Evolutionary conservation across 2,113 vertebrate species (phyloP).

Genomic region (Eolophus roseicapilla): DNA sequence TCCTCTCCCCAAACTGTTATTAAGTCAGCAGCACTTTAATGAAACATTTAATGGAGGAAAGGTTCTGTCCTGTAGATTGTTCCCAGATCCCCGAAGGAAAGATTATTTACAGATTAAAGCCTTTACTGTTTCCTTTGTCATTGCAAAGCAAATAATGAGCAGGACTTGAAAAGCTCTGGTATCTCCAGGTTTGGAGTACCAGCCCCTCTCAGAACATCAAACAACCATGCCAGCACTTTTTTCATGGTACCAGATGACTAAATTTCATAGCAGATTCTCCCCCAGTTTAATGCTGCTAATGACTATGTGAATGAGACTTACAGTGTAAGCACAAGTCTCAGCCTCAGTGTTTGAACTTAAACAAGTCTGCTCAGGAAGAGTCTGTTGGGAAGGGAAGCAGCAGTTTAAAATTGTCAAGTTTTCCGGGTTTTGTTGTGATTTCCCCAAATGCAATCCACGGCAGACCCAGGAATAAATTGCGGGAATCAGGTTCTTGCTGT

Average conservation of each 20-base stretch:
- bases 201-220: neutral
- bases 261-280: neutral
- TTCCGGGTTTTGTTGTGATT: neutral
- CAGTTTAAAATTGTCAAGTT: neutral
- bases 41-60: neutral
- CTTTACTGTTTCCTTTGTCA: neutral
- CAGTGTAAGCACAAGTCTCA: neutral
- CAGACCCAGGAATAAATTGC: neutral
- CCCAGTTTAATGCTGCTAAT: neutral
- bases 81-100: neutral
- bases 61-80: neutral
- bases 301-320: neutral
- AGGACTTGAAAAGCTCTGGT: conserved; percentile 30
- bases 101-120: neutral
- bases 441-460: neutral
- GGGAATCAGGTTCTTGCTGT: neutral
- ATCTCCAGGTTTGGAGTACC: neutral
- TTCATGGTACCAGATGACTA: neutral
- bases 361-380: neutral
- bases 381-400: neutral
- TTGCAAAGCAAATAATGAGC: conserved; percentile 10
- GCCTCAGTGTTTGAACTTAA: neutral
- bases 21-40: neutral
- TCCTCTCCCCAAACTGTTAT: neutral
- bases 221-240: neutral